phyloP scores from a whole-genome alignment of 2,888 invertebrate genomes.

The Cephus nigrinus region DNA sequence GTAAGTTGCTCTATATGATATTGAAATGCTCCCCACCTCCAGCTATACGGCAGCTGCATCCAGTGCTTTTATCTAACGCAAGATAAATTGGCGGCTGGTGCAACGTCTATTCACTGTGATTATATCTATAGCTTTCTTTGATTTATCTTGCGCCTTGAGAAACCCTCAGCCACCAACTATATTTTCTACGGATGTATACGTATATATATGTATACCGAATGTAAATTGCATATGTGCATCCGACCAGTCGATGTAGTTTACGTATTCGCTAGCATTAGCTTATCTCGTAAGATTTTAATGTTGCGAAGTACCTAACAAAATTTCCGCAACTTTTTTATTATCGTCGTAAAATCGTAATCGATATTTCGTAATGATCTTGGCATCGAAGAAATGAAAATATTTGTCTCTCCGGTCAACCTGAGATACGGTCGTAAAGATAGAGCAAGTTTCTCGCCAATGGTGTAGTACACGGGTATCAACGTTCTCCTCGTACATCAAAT shows the following conservation, averaged over 20 bases:
- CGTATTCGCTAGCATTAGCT: neutral
- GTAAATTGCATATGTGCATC: neutral
- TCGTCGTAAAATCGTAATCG: neutral
- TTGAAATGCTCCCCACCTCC: conserved; percentile 36
- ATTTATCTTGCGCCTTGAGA: conserved; percentile 30
- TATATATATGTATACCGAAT: neutral
- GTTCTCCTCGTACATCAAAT: no score
- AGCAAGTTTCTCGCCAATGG: neutral
- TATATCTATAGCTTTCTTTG: conserved; percentile 23
- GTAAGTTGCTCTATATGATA: conserved; percentile 35
- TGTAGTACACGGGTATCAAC: neutral
- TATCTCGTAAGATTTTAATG: neutral
- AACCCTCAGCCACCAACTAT: conserved; percentile 23
- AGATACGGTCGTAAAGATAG: neutral
- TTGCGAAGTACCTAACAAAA: neutral
- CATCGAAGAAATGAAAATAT: neutral
- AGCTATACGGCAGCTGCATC: conserved; percentile 15
- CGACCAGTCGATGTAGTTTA: neutral
- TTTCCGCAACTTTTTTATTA: neutral
- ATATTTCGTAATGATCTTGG: neutral
- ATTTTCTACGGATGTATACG: conserved; percentile 18
- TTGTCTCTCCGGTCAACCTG: neutral
- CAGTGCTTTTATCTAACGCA: conserved; percentile 14
- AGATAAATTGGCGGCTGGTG: conserved; percentile 33
- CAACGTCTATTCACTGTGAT: conserved; percentile 32